Conservation (phyloP, 2,888 invertebrate genomes). For the Endotricha flammealis region DNA sequence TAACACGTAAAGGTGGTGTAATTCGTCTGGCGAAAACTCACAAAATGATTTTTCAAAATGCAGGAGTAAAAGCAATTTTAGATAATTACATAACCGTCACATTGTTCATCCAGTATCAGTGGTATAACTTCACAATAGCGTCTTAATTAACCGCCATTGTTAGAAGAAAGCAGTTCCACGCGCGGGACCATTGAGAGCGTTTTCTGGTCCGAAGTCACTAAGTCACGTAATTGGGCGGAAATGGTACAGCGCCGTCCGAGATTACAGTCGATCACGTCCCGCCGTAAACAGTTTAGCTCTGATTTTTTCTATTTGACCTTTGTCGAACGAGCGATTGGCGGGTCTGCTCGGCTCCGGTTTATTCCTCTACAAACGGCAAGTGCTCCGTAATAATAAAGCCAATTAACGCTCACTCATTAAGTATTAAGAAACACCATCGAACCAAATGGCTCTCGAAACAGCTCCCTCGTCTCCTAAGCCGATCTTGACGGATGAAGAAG, state of each 20-base stretch:
- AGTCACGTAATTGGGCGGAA: constrained; percentile 63
- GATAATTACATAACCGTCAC: no score
- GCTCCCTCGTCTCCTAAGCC: background rate
- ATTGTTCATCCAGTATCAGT: no score
- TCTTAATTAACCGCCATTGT: constrained; percentile 26
- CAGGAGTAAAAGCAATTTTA: no score
- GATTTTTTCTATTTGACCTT: constrained; percentile 39
- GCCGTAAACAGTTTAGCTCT: constrained; percentile 56
- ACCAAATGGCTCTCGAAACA: background rate
- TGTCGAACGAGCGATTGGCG: background rate
- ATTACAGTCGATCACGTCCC: constrained; percentile 60
- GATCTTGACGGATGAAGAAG: constrained; percentile 12
- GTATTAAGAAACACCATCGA: constrained; percentile 18
- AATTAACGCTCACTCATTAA: background rate
- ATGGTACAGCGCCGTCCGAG: constrained; percentile 50
- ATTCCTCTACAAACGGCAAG: constrained; percentile 12
- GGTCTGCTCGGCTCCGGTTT: constrained; percentile 20
- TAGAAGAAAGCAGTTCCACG: constrained; percentile 18
- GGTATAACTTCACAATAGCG: background rate
- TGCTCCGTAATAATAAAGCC: background rate
- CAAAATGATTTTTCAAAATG: no score
- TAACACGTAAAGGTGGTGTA: no score
- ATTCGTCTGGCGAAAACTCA: no score
- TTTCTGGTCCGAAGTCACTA: constrained; percentile 40
- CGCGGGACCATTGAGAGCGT: constrained; percentile 26